These are phyloP conservation scores for Embiotoca jacksoni DNA, from an alignment of 2,113 vertebrate species.

Conservation along the genomic window DNA sequence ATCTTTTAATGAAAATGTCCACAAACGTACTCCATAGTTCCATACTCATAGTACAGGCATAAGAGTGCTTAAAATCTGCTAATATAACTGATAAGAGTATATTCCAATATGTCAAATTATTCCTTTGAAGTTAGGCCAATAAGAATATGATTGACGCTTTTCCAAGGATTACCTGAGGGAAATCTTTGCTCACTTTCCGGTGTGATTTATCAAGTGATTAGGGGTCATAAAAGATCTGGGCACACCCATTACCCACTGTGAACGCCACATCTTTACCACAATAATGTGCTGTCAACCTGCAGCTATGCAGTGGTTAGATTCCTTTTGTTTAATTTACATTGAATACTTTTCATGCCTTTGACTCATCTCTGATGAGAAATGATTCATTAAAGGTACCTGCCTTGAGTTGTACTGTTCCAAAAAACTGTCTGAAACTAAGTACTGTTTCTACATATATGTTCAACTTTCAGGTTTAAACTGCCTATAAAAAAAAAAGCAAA, in stretches of 20 bases:
- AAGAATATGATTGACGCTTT: background rate
- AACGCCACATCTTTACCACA: background rate
- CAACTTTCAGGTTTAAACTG: slow-evolving; percentile 37
- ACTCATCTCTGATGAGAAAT: slow-evolving; percentile 30
- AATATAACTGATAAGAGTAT: background rate
- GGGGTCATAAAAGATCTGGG: slow-evolving; percentile 13
- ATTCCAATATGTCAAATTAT: background rate
- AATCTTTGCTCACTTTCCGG: background rate
- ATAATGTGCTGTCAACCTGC: background rate
- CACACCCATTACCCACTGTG: background rate
- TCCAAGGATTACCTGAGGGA: background rate
- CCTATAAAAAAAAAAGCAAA: slow-evolving; percentile 43
- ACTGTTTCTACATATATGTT: slow-evolving; percentile 16
- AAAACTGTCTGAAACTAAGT: slow-evolving; percentile 10
- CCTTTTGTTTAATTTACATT: slow-evolving; percentile 12
- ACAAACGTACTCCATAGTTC: background rate
- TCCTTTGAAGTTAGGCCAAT: background rate
- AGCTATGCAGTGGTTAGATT: slow-evolving; percentile 2
- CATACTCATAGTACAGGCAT: background rate
- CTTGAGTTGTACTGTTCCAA: background rate
- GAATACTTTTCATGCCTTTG: slow-evolving; percentile 8
- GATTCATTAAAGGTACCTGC: slow-evolving; percentile 19
- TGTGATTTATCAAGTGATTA: slow-evolving; percentile 13
- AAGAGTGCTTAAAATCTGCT: background rate
- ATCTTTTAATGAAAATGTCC: too few species aligned